Base-by-base conservation (phyloP, 2,797 vertebrate species). In the Smutsia temminckii region DNA sequence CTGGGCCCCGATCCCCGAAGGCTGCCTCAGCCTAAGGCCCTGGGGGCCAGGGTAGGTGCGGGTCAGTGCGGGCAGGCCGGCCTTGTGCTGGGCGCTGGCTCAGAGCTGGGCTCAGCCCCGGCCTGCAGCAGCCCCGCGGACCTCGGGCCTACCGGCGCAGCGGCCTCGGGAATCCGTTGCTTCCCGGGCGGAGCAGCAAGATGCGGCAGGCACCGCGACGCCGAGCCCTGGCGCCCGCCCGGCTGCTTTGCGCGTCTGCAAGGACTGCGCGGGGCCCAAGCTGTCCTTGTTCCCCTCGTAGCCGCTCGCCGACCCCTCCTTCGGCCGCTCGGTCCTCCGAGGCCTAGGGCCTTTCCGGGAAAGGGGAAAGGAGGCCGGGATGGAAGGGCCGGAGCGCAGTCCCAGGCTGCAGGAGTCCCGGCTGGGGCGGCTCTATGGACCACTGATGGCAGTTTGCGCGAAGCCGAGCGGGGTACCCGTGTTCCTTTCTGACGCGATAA, bases 381-480 rank as follows among this genome's bases (percentile, higher is more conserved):
- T 42, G 49, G n/a, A 91, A 72, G 57, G 55, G 17, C 59, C 18
- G 0, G 20, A 37, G 10, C 53, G 53, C 37, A 4, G 0, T 14
- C 23, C 12, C 9, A 8, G 42, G 55, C 79, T 14, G 2, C 55
- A 4, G 66, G 42, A 4, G 49, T 42, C 14, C 2, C 32, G 27
- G 29, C 23, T 0, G 6, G 21, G 6, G 74, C 2, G 8, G n/a
- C 63, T 51, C 25, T 29, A 34, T 3, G 16, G 23, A 3, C 21
- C 16, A 5, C 3, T 0, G 21, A 66, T 32, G 1, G 1, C 55
- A 59, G 83, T 77, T 34, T 61, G 86, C 61, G 29, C 1, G 23
- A 78, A 61, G 20, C 23, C 0, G 21, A 17, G 40, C 42, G 12
- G 1, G 5, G 21, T 27, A 32, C 16, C 27, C 32, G 0, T 0